Percentiles rank a stretch among this genome's conserved stretches.
These are phyloP conservation scores for Theristus sp. DNA, from an alignment of 2,888 invertebrate genomes.

Conservation along the genomic window DNA sequence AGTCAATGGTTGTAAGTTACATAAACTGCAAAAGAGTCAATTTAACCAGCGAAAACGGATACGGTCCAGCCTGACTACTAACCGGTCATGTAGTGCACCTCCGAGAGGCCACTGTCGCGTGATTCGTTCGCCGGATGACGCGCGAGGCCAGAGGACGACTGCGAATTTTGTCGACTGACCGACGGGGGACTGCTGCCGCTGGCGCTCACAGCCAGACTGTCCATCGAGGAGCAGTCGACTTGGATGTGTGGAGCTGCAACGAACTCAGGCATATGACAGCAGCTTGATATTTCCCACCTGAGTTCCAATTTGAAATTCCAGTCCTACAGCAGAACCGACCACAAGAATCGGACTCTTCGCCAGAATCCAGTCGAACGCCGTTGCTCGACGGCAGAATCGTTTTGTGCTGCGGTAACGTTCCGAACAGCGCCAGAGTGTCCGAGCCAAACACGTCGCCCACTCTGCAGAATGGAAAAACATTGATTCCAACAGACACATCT, in stretches of 20 bases:
- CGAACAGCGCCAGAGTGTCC: constrained; percentile 48
- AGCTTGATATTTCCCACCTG: too few relatives aligned
- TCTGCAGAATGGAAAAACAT: neutral
- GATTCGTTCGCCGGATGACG: constrained; percentile 40
- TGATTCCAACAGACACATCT: too few relatives aligned
- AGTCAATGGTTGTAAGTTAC: too few relatives aligned
- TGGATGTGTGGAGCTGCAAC: neutral
- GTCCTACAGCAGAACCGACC: too few relatives aligned
- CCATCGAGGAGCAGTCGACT: constrained; percentile 31
- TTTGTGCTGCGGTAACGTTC: neutral
- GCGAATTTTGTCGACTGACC: neutral
- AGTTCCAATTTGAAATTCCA: too few relatives aligned
- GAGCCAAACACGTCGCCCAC: constrained; percentile 52
- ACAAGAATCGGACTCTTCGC: too few relatives aligned
- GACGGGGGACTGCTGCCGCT: neutral
- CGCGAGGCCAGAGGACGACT: neutral
- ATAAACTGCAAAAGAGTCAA: too few relatives aligned
- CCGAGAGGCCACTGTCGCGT: constrained; percentile 60
- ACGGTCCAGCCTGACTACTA: too few relatives aligned
- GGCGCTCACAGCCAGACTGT: constrained; percentile 26
- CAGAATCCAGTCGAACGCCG: too few relatives aligned
- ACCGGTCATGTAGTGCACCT: neutral
- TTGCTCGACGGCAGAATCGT: neutral
- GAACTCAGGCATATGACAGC: constrained; percentile 10
- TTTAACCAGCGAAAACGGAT: too few relatives aligned